Base-by-base conservation (phyloP, 2,797 vertebrate genomes). In the Cyclura pinguis region DNA sequence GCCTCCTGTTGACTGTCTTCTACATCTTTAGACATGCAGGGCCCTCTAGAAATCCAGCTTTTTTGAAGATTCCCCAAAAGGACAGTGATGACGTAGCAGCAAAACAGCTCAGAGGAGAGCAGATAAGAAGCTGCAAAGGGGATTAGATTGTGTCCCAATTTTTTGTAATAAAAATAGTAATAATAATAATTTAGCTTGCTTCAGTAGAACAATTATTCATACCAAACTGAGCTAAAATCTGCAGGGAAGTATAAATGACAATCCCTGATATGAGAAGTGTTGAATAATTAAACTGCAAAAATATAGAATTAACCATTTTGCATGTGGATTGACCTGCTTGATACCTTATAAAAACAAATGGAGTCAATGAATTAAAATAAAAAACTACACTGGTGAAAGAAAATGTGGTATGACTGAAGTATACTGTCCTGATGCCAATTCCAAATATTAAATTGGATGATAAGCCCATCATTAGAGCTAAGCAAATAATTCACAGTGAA, bases 401-500 rank as follows among this genome's bases (percentile, higher is more conserved):
- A 78, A 69, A 0, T 0, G 1, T 0, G 84, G 13, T 87, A 55
- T 76, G 62, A 93, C 88, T 88, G 91, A 90, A 93, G 32, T 0
- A 67, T 80, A 80, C 64, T 90, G 32, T 42, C 92, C 47, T 86
- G 84, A 91, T 80, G 83, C 76, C 88, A 94, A 90, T 80, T 93
- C 67, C 80, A 86, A 94, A 84, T 81, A 84, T 7, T 16, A 12
- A 76, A 42, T 3, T 88, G 59, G 81, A 77, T 74, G 38, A 91
- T 90, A 94, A 93, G 80, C 50, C 35, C 32, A 80, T 84, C 85
- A 93, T 88, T 92, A 94, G 38, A 90, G 88, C 64, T 67, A 90
- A 1, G 0, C 67, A 92, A 94, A 92, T 78, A 94, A 91, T 85
- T 93, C 55, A 83, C 42, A 83, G 18, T 2, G 1, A 94, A 85